Evolutionary conservation across 2,888 invertebrate genomes (phyloP), one percentile per base, ranked within the genome.

Genomic region (Syrista parreyssii): DNA sequence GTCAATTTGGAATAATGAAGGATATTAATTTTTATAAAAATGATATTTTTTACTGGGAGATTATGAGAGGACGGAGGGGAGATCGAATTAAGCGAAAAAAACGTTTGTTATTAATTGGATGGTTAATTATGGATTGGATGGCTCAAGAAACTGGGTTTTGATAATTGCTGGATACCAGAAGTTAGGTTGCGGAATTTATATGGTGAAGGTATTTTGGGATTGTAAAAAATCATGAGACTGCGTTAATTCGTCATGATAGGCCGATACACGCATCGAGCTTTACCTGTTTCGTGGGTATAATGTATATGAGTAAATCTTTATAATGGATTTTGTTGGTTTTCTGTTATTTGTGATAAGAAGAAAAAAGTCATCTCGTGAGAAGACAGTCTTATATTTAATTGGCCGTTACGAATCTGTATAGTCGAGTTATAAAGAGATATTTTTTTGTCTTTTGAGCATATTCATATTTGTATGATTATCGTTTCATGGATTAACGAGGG

Each of bases 1-100:
- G 82, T 82, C 82, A 82, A 83, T 83, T 83, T 79, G 82, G 32
- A 33, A 33, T 71, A 71, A 71, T 33, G 33, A 6, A 12, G 71
- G 3, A 30, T 31, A 71, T 33, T 71, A 71, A 71, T 31, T 71
- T 31, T 11, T 71, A 15, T 71, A 30, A 71, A 71, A 32, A 71
- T 23, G 1, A 31, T 23, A 1, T 23, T 23, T 23, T 9, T 55
- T 9, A 55, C 1, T 9, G 9, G 6, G 55, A 23, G 55, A 9
- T 55, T 55, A 23, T 55, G 15, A 23, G 9, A 40, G 40, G 15
- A 15, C 4, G 15, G 4, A 40, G 9, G 23, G 23, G 55, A 9
- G 15, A 23, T 55, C n/a, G 55, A 55, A 55, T 55, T 0, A 55
- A 0, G 23, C 23, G 55, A 6, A 40, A 55, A 40, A 40, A 40